Percentiles rank a stretch among this genome's conserved stretches.
Evolutionary conservation across 2,797 vertebrate genomes (phyloP).

Genomic region (Cichlasoma orientale): DNA sequence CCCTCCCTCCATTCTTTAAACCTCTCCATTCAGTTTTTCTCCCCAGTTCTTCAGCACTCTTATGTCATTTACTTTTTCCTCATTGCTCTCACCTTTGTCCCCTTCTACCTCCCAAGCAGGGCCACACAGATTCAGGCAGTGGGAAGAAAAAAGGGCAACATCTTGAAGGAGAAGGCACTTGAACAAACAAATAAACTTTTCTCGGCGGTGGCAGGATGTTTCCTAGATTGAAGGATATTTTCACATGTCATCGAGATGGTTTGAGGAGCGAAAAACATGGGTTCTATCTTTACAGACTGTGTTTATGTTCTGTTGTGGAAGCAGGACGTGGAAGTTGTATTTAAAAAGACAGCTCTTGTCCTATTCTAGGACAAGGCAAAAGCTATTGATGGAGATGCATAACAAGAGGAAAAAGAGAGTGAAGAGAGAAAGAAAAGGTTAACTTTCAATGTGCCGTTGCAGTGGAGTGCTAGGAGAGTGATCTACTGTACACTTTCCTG

Average conservation of each 20-base stretch:
- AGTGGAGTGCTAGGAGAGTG: conserved; percentile 54
- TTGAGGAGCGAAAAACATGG: conserved; percentile 54
- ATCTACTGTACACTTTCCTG: conserved; percentile 40
- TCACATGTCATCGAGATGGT: conserved; percentile 59
- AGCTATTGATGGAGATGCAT: conserved; percentile 7
- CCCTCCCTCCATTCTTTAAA: conserved; percentile 38
- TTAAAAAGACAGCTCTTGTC: conserved; percentile 32
- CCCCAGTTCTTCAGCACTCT: conserved; percentile 5
- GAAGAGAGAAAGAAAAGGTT: not conserved
- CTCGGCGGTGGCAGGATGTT: conserved; percentile 70
- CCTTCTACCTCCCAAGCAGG: conserved; percentile 40
- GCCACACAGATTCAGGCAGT: conserved; percentile 43
- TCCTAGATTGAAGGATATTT: conserved; percentile 67
- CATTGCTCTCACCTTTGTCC: conserved; percentile 34
- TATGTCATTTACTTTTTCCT: conserved; percentile 38
- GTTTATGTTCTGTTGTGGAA: conserved; percentile 72
- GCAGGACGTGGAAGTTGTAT: conserved; percentile 64
- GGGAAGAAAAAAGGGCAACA: conserved; percentile 28
- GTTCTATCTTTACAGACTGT: conserved; percentile 68
- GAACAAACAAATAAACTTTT: conserved; percentile 54
- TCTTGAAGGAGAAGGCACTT: conserved; percentile 33
- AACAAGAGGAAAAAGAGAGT: conserved; percentile 2
- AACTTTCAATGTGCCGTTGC: conserved; percentile 10
- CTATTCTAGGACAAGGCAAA: not conserved
- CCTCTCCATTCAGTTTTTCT: conserved; percentile 30